Evolutionary conservation across 2,113 vertebrate genomes (phyloP), one percentile per base, ranked within the genome.

Genomic region (Formicarius rufipectus): DNA sequence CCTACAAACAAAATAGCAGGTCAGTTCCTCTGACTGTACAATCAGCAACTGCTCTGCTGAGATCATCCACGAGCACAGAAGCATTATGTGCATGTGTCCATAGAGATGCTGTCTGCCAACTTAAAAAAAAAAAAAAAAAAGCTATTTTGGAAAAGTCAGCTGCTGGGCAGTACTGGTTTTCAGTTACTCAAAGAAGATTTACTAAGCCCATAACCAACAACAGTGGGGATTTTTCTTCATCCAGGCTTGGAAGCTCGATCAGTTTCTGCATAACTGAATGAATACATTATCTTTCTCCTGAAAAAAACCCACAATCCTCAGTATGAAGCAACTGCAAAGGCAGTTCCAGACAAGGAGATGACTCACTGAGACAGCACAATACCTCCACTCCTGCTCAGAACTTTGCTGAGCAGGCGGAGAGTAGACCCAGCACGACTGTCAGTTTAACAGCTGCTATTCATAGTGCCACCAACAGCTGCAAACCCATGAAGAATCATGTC

Each of bases 381-480:
- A 92, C 56, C 87, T 77, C 90, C 2, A 5, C 67, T 96, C 75
- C 95, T 88, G 90, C 93, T 92, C 88, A 74, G 45, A 82, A 87
- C 80, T 93, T 81, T 5, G 5, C 85, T 63, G 80, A 94, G 83
- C 93, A 50, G 74, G 84, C 89, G 83, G 69, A 91, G 74, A 95
- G 88, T 0, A 77, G 85, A 90, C 60, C 80, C 16, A 0, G 88
- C 88, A 84, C 2, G 9, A 81, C 90, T 90, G 90, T 78, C 83
- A 81, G 64, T 81, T 86, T 79, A 84, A 93, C 25, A 5, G 85
- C 60, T 28, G 25, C 95, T 96, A 95, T 96, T 95, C 96, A 94
- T 85, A 92, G 92, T 63, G 74, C 59, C 53, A 64, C 80, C 7
- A 0, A 90, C 96, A 97, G 96, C 96, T 97, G 96, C 95, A 86